A percentile compares a stretch with the other conserved stretches of the same genome.
phyloP scores from a whole-genome alignment of 2,888 invertebrate genomes.

The Cryptophagus acutangulus region DNA sequence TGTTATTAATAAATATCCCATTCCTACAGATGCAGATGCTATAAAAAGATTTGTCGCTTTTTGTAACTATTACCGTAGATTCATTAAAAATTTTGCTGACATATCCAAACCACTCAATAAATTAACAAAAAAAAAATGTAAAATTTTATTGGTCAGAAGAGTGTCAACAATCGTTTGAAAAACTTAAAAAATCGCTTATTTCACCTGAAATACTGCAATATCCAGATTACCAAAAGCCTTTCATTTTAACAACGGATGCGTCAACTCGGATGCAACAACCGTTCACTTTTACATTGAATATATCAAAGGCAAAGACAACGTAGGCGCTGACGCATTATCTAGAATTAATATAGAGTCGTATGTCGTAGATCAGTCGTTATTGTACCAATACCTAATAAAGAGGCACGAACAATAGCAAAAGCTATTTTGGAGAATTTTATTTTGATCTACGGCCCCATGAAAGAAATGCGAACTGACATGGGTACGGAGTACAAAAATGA shows the following conservation, averaged over 20 bases:
- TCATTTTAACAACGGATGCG: conserved; percentile 17
- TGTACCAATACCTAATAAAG: conserved; percentile 22
- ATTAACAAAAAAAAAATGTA: conserved; percentile 10
- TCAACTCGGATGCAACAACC: conserved; percentile 17
- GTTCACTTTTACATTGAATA: conserved; percentile 10
- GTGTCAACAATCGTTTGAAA: conserved; percentile 14
- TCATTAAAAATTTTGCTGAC: conserved; percentile 15
- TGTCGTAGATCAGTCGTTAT: no score
- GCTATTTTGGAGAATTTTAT: conserved; percentile 24
- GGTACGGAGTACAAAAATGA: conserved; percentile 14
- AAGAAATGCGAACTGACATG: conserved; percentile 12
- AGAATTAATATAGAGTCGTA: neutral
- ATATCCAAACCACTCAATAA: conserved; percentile 11
- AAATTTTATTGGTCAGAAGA: conserved; percentile 13
- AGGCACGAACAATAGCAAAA: conserved; percentile 21
- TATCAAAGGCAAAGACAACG: conserved; percentile 12
- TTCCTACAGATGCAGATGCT: conserved; percentile 9
- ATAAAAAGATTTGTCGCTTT: conserved; percentile 11
- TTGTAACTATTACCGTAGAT: conserved; percentile 11
- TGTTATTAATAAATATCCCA: conserved; percentile 10
- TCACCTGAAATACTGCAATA: conserved; percentile 16
- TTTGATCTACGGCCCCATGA: conserved; percentile 13
- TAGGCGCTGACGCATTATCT: conserved; percentile 13
- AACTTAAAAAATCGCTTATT: conserved; percentile 11
- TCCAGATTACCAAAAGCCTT: conserved; percentile 16